These are phyloP conservation scores for Micrastur ruficollis DNA, from an alignment of 2,797 vertebrate species.

Conservation along the genomic window DNA sequence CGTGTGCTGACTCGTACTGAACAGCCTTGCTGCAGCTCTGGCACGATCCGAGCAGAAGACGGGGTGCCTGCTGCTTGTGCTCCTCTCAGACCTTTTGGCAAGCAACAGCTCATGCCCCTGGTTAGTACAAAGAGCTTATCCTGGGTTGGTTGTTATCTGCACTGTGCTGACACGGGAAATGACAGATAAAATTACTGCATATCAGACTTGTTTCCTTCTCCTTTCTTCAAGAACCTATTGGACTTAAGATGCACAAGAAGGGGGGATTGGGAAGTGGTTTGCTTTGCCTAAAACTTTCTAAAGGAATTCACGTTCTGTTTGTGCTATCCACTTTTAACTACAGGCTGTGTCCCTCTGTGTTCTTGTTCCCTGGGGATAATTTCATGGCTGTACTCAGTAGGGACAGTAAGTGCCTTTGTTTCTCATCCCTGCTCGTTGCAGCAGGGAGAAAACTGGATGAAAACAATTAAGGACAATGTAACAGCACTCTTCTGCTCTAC, in stretches of 20 bases:
- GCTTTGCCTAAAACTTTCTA: background rate
- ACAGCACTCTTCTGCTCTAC: background rate
- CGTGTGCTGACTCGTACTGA: background rate
- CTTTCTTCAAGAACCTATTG: background rate
- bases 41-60: background rate
- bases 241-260: rapidly evolving
- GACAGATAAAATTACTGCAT: background rate
- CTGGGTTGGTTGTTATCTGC: background rate
- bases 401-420: background rate
- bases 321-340: background rate
- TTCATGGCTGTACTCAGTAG: background rate
- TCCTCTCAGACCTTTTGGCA: background rate
- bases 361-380: background rate
- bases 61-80: background rate
- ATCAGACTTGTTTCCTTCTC: background rate
- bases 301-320: background rate
- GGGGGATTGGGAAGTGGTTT: background rate
- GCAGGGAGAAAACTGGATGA: background rate
- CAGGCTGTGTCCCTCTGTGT: background rate
- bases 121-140: rapidly evolving
- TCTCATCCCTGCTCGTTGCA: background rate
- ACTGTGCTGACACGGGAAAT: background rate
- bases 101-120: background rate
- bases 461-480: background rate
- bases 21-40: background rate